A percentile compares a stretch with the other conserved stretches of the same genome.
Conservation (phyloP, 2,888 invertebrate genomes). For the Rhagonycha fulva region DNA sequence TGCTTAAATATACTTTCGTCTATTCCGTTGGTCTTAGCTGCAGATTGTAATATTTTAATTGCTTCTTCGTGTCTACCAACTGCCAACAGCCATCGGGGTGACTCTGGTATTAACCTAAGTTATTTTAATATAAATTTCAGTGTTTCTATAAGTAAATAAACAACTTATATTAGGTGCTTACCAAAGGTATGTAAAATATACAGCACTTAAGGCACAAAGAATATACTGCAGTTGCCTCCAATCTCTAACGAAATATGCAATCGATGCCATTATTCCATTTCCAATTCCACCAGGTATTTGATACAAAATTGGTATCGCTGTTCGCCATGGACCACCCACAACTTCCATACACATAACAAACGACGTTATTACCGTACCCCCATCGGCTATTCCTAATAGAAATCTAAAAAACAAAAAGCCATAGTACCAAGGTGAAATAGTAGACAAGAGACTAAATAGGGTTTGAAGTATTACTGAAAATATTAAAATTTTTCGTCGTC, state of each 20-base stretch:
- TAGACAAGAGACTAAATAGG: constrained; percentile 57
- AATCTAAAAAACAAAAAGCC: constrained; percentile 61
- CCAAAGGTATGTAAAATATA: constrained; percentile 59
- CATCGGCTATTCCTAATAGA: constrained; percentile 62
- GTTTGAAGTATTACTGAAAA: constrained; percentile 61
- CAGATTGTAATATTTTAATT: constrained; percentile 51
- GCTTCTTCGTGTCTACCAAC: constrained; percentile 60
- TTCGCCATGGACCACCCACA: constrained; percentile 65
- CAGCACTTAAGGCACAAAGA: constrained; percentile 58
- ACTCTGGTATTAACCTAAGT: constrained; percentile 60
- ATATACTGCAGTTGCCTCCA: constrained; percentile 65
- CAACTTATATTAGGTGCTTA: constrained; percentile 41
- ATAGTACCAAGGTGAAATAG: constrained; percentile 60
- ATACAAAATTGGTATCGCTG: constrained; percentile 62
- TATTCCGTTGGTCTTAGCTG: constrained; percentile 46
- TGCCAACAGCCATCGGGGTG: constrained; percentile 66
- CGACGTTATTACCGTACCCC: constrained; percentile 66
- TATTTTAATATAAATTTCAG: background rate
- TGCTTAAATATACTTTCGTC: constrained; percentile 31
- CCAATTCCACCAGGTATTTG: constrained; percentile 67
- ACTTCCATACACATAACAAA: constrained; percentile 70
- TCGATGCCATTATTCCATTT: constrained; percentile 59
- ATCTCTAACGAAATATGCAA: constrained; percentile 63
- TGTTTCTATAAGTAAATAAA: background rate
- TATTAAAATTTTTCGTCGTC: constrained; percentile 63